Conservation (phyloP, 2,113 vertebrate genomes). For the Okapia johnstoni region DNA sequence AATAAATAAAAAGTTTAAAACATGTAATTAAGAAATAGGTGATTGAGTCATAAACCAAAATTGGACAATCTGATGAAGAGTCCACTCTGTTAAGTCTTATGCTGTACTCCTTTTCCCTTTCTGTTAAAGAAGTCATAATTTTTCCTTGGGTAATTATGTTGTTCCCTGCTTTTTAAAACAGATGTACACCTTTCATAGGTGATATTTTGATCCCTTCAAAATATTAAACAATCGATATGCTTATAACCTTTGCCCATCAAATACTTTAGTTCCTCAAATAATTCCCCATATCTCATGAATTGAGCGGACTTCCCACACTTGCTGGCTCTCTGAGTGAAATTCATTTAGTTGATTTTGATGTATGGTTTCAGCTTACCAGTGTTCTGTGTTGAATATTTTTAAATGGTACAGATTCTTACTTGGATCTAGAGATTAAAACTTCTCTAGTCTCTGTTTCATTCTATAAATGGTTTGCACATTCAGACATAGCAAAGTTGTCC, state of each 20-base stretch:
- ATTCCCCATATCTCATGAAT: not conserved
- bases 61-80: not conserved
- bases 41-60: not conserved
- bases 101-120: not conserved
- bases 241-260: not conserved
- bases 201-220: not conserved
- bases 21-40: not conserved
- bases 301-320: not conserved
- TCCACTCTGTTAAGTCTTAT: not conserved
- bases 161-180: not conserved
- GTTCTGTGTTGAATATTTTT: not conserved
- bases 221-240: not conserved
- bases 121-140: not conserved
- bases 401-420: not conserved
- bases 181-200: not conserved
- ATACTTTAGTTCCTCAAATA: not conserved
- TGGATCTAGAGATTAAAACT: not conserved
- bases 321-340: not conserved
- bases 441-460: not conserved
- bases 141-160: not conserved
- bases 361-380: not conserved
- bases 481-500: not conserved
- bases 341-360: not conserved
- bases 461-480: not conserved
- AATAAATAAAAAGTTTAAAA: not conserved